These are phyloP conservation scores for Nomada ferruginata DNA, from an alignment of 2,888 invertebrate species.

Conservation along the genomic window DNA sequence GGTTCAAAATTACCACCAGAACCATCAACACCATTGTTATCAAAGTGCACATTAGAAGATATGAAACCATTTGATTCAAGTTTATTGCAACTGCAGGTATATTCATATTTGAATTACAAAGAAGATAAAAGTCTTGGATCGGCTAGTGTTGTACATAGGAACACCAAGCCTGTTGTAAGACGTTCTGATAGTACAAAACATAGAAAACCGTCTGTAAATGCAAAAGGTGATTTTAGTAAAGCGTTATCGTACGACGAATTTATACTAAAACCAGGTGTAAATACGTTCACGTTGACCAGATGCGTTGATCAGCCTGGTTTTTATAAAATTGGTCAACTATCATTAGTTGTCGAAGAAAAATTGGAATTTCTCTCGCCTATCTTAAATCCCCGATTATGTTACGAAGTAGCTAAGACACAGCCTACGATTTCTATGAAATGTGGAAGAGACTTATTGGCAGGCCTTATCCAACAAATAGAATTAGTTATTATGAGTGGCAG, in stretches of 20 bases:
- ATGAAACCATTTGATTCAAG: slow-evolving; percentile 87
- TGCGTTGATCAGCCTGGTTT: slow-evolving; percentile 88
- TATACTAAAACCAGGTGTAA: slow-evolving; percentile 88
- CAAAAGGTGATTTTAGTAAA: slow-evolving; percentile 88
- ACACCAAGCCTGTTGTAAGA: slow-evolving; percentile 87
- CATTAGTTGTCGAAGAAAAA: slow-evolving; percentile 87
- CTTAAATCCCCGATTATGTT: slow-evolving; percentile 86
- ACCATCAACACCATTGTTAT: slow-evolving; percentile 84
- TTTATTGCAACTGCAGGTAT: slow-evolving; percentile 87
- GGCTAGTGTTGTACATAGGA: slow-evolving; percentile 90
- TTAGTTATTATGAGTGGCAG: slow-evolving; percentile 92
- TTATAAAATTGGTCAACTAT: slow-evolving; percentile 90
- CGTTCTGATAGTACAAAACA: slow-evolving; percentile 90
- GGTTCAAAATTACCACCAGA: slow-evolving; percentile 84
- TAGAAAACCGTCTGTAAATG: slow-evolving; percentile 88
- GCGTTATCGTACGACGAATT: slow-evolving; percentile 86
- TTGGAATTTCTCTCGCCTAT: slow-evolving; percentile 90
- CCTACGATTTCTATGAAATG: slow-evolving; percentile 85
- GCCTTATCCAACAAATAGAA: slow-evolving; percentile 91
- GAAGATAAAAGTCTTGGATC: slow-evolving; percentile 92
- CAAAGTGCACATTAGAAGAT: slow-evolving; percentile 85
- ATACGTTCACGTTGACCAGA: slow-evolving; percentile 87
- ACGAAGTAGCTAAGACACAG: slow-evolving; percentile 86
- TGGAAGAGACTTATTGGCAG: slow-evolving; percentile 91
- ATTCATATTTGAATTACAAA: slow-evolving; percentile 90